Evolutionary conservation across 2,888 invertebrate species (phyloP), one percentile per base, ranked within the genome.

Genomic region (Diadegma fenestrale): DNA sequence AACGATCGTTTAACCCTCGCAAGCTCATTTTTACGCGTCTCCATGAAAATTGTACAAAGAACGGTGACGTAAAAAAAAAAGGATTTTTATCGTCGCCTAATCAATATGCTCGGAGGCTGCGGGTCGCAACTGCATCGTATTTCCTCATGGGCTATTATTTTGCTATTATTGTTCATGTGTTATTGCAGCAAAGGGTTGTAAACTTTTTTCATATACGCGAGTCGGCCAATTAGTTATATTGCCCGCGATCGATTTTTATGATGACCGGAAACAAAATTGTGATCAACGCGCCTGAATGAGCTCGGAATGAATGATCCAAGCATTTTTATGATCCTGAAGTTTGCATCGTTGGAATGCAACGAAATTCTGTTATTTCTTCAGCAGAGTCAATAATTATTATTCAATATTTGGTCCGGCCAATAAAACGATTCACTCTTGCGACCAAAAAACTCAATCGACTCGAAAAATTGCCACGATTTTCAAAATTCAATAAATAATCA

Each of bases 21-120:
- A 45, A 63, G 26, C 43, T 45, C 26, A 22, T 64, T 43, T 51
- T 43, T 30, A 64, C 30, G 37, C 14, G 37, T 43, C 48, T 43
- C 48, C 19, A 30, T 37, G 26, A 64, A 33, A 51, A 63, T n/a
- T 19, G 33, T 30, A 58, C n/a, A 64, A 17, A 54, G 33, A 54
- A 72, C 8, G 14, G n/a, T 17, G 26, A 22, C 22, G 30, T 58
- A 3, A 58, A 83, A 79, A 75, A 58, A 30, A 61, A 72, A 69
- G 71, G 48, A 41, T 61, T 78, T 68, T 63, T 22, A 79, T 17
- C 33, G 58, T 68, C 78, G 17, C 61, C 58, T 45, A 73, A 78
- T 78, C 37, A 45, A 3, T 37, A 37, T 41, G 66, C 26, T 64
- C 22, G 7, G 76, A 10, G 37, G 26, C 37, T 22, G 66, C 14